Conservation (phyloP, 2,888 invertebrate genomes). For the Scrobipalpa costella region DNA sequence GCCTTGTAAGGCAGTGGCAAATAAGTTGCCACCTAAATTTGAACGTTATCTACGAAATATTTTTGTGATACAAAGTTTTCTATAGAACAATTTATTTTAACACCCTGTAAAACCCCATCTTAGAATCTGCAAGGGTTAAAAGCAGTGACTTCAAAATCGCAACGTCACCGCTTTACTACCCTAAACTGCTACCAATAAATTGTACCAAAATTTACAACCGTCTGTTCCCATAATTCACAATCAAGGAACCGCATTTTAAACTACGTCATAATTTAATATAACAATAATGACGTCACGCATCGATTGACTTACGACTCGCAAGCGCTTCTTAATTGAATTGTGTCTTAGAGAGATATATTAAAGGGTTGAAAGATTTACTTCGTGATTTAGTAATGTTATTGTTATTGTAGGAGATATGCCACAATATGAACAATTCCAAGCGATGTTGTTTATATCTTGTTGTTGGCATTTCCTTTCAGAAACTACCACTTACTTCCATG, state of each 20-base stretch:
- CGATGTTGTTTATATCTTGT: not conserved
- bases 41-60: no score
- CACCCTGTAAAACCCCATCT: not conserved
- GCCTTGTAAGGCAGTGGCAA: no score
- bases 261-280: conserved; percentile 70
- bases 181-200: conserved; percentile 61
- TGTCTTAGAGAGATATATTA: conserved; percentile 51
- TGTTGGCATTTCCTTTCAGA: no score
- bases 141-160: conserved; percentile 48
- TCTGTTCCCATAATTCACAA: conserved; percentile 62
- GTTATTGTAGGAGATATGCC: not conserved
- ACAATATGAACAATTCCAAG: no score
- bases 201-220: conserved; percentile 68
- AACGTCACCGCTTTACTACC: conserved; percentile 56
- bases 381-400: conserved; percentile 38
- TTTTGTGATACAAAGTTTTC: no score
- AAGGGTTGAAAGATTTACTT: conserved; percentile 61
- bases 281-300: conserved; percentile 65
- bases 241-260: conserved; percentile 75
- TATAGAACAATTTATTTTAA: not conserved
- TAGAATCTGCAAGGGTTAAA: conserved; percentile 15
- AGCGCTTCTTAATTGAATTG: conserved; percentile 66
- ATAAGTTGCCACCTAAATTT: no score
- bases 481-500: no score
- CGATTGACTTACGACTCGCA: conserved; percentile 68